A percentile compares a stretch with the other conserved stretches of the same genome.
phyloP scores from a whole-genome alignment of 2,113 vertebrate genomes.

The Nematolebias whitei region DNA sequence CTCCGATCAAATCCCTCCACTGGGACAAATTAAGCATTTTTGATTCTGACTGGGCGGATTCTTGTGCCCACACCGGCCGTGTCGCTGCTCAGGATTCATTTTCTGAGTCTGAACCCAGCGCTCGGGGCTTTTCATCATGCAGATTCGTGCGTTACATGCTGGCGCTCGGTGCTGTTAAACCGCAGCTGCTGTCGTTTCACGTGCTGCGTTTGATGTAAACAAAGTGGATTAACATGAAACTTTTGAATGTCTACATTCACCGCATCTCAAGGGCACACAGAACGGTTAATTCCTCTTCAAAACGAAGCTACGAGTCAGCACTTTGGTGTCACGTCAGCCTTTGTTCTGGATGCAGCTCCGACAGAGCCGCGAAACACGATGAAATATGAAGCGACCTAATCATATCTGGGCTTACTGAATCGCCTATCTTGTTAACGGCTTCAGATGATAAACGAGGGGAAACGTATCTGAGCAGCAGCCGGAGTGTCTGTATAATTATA shows the following conservation, averaged over 20 bases:
- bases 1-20: background rate
- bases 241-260: constrained; percentile 10
- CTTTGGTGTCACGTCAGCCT: constrained; percentile 11
- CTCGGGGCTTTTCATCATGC: background rate
- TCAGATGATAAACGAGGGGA: constrained; percentile 51
- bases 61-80: background rate
- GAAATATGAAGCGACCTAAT: constrained; percentile 54
- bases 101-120: background rate
- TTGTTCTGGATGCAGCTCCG: constrained; percentile 15
- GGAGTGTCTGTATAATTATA: constrained; percentile 35
- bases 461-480: constrained; percentile 30
- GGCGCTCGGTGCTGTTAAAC: background rate
- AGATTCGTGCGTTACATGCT: constrained; percentile 2
- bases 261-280: constrained; percentile 15
- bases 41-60: background rate
- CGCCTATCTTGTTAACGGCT: constrained; percentile 48
- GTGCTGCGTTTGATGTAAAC: constrained; percentile 6
- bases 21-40: background rate
- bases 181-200: constrained; percentile 3
- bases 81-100: background rate
- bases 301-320: constrained; percentile 26
- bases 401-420: constrained; percentile 36
- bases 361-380: constrained; percentile 30
- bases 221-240: constrained; percentile 2
- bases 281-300: background rate